Conservation (phyloP, 2,797 vertebrate genomes). For the Enteromius mattozi region DNA sequence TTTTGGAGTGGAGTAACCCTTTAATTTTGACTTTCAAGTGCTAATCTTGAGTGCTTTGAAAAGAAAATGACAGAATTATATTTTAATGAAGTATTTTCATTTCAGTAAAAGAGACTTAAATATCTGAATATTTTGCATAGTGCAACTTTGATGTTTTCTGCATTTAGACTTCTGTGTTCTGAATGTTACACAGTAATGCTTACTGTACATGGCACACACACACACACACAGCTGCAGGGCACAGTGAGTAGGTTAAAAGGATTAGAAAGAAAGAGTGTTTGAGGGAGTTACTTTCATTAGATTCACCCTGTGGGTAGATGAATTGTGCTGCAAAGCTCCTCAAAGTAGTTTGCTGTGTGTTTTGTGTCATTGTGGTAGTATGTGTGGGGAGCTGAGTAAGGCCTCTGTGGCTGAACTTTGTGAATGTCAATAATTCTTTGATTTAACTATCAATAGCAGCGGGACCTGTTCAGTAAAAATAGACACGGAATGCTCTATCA, state of each 20-base stretch:
- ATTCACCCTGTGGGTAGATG: slow-evolving; percentile 31
- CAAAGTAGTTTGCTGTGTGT: slow-evolving; percentile 27
- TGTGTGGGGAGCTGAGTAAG: slow-evolving; percentile 19
- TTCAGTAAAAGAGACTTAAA: neutral
- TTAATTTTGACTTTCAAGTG: neutral
- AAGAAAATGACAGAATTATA: neutral
- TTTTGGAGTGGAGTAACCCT: too few species aligned
- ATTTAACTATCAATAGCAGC: slow-evolving; percentile 39
- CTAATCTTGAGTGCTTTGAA: neutral
- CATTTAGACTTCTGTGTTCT: neutral
- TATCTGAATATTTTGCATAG: neutral
- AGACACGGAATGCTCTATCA: slow-evolving; percentile 18
- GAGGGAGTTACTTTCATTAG: slow-evolving; percentile 9
- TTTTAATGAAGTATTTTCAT: neutral
- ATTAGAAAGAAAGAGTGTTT: slow-evolving; percentile 5
- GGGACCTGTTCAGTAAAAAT: slow-evolving; percentile 42
- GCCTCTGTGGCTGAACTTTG: slow-evolving; percentile 25
- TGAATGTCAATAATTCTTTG: slow-evolving; percentile 53
- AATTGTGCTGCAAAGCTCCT: slow-evolving; percentile 31
- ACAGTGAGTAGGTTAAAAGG: slow-evolving; percentile 16
- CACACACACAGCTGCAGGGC: neutral
- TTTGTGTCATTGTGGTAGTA: slow-evolving; percentile 7
- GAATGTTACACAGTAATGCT: slow-evolving; percentile 7
- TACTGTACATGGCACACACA: neutral
- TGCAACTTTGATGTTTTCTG: neutral